Evolutionary conservation across 1,140 invertebrate species (phyloP), one percentile per base, ranked within the genome.

Genomic region (Listronotus oregonensis): DNA sequence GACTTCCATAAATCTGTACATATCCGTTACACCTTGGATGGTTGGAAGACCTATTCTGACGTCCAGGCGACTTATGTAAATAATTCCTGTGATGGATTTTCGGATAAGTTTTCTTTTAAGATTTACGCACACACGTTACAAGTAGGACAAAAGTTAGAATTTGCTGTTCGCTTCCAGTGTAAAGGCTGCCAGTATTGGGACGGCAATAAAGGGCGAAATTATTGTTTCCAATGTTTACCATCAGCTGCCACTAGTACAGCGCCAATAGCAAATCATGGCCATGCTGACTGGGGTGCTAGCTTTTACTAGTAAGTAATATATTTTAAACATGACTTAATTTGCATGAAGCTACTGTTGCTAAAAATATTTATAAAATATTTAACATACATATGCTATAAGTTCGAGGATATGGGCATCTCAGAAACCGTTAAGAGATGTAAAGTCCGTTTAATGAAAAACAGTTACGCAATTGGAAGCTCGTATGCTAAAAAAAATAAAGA

Each of bases 1-100:
- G 90, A 93, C 75, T 98, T 92, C 79, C 88, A 97, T 74, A 98
- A 98, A 82, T 89, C 86, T 18, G 94, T 97, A 11, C 86, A 90
- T 69, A 85, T 97, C 42, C 85, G 95, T 44, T 96, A 95, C 78
- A 90, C 91, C 0, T 82, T 91, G 67, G 92, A 97, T 77, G 85
- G 86, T 17, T 98, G 95, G 96, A 83, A 84, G 59, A 92, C 87
- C 31, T 93, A 86, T 77, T 86, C 87, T 31, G 95, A 98, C 70
- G 81, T 94, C 54, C 86, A 88, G 71, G 88, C 93, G 0, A 87
- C 83, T 6, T 97, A 97, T 77, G 87, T 96, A 34, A 83, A 87
- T 40, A 91, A 92, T 70, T 96, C 94, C 0, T 95, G 93, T 79
- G 95, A 97, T 73, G 94, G 94, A 1, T 92, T 94, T 69, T 95